A percentile compares a stretch with the other conserved stretches of the same genome.
Evolutionary conservation across 2,797 vertebrate genomes (phyloP).

Genomic region (Myiotriccus ornatus): DNA sequence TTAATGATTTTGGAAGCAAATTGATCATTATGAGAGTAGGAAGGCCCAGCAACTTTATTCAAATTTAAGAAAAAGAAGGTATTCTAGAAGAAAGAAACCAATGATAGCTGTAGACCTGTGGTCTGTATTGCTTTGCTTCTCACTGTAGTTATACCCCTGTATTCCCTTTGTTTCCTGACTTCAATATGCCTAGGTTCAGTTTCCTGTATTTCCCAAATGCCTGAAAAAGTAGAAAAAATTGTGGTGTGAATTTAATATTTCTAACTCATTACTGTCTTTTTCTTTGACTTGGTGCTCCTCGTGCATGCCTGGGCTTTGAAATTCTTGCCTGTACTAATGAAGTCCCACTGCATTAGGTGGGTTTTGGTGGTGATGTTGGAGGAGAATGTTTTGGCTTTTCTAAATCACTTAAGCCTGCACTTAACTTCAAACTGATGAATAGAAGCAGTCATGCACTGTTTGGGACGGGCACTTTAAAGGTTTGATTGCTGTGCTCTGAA

Average conservation of each 20-base stretch:
- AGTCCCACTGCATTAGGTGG: background rate
- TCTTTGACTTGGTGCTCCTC: background rate
- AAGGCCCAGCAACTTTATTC: background rate
- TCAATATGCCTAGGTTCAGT: background rate
- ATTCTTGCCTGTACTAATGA: background rate
- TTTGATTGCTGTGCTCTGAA: background rate
- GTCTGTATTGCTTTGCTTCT: background rate
- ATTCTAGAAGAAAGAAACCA: background rate
- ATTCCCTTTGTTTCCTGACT: background rate
- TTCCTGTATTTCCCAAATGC: background rate
- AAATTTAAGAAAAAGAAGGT: background rate
- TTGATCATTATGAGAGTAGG: slow-evolving; percentile 6
- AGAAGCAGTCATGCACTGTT: background rate
- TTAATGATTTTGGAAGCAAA: slow-evolving; percentile 18
- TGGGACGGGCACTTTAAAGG: background rate
- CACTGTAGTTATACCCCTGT: background rate
- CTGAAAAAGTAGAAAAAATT: background rate
- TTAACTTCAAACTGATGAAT: background rate
- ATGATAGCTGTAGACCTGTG: background rate
- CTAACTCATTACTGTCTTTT: background rate
- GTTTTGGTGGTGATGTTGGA: background rate
- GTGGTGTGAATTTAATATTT: background rate
- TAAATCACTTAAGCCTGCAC: background rate
- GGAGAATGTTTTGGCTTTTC: background rate
- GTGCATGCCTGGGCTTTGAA: background rate